These are phyloP conservation scores for Drosophila repleta DNA, from an alignment of 1,140 invertebrate species.

Conservation along the genomic window DNA sequence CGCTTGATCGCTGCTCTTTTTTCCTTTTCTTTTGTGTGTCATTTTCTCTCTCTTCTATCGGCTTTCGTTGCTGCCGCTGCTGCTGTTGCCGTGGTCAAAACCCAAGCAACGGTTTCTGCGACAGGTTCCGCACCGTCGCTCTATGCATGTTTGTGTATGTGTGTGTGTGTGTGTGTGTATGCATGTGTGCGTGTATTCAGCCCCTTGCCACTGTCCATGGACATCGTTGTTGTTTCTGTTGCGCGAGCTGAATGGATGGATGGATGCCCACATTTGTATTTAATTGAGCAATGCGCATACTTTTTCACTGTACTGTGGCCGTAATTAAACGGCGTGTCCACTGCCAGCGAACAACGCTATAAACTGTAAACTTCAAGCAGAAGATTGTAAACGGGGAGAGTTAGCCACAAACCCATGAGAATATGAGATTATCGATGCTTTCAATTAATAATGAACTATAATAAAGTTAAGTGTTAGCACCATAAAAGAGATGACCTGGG, in stretches of 20 bases:
- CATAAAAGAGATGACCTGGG: neutral
- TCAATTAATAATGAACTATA: neutral
- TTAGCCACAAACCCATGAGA: neutral
- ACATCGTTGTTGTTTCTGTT: constrained; percentile 33
- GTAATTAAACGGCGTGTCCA: constrained; percentile 54
- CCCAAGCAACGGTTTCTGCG: constrained; percentile 56
- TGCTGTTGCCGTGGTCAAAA: constrained; percentile 54
- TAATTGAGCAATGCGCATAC: constrained; percentile 70
- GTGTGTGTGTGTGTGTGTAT: neutral
- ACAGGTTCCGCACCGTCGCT: constrained; percentile 55
- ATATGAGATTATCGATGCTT: neutral
- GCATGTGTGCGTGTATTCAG: constrained; percentile 1
- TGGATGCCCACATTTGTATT: constrained; percentile 69
- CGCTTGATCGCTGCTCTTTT: constrained; percentile 49
- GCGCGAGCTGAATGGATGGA: constrained; percentile 53
- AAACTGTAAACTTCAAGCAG: constrained; percentile 27
- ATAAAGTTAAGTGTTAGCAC: neutral
- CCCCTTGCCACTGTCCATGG: constrained; percentile 10
- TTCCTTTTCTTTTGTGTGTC: constrained; percentile 50
- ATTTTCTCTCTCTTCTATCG: constrained; percentile 49
- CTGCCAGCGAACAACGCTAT: constrained; percentile 9
- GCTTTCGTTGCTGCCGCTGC: constrained; percentile 36
- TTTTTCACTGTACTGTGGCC: constrained; percentile 43
- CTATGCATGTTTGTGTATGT: constrained; percentile 20
- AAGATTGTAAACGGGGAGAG: constrained; percentile 4